Base-by-base conservation (phyloP, 37 sponge, comb jelly and placozoan genomes). In the Aphrocallistes beatrix region DNA sequence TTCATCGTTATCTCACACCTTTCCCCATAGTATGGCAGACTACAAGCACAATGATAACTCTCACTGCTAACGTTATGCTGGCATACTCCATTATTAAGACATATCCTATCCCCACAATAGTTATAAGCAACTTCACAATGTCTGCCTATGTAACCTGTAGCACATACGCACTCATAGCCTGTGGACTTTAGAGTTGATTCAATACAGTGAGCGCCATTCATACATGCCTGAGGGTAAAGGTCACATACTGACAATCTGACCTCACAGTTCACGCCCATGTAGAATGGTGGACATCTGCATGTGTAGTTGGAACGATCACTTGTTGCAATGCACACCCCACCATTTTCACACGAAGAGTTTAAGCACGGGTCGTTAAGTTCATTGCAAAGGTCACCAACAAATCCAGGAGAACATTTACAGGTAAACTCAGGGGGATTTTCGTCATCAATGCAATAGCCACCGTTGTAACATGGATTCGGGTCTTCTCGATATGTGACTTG, bases 251-350 rank as follows among this genome's bases (percentile, higher is more conserved):
- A 60, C n/a, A 60, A 32, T 60, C 75, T 60, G 21, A 13, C 21
- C 28, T 60, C 21, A 60, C 75, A 60, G 10, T 60, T 60, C 34
- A 30, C 21, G 34, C 21, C 75, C n/a, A 30, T 60, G n/a, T 60
- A 60, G 1, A 60, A 32, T 19, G 8, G 28, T 6, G 75, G 75
- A 28, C 75, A 60, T 19, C 1, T 60, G 21, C 75, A 60, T 19
- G 75, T 60, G 75, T 60, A 60, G 75, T 60, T 60, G n/a, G 75
- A 60, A 6, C 75, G 75, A 60, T 60, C 75, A 60, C 28, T 30
- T 60, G 75, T 60, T 60, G 75, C 32, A 28, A 28, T 3, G n/a
- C 75, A 60, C 3, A 13, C n/a, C 25, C 75, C 75, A 60, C 75
- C 75, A 60, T 60, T 60, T 13, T 60, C 28, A 60, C 75, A 60